Evolutionary conservation across 2,797 vertebrate species (phyloP), one percentile per base, ranked within the genome.

Genomic region (Pogonophryne albipinna): DNA sequence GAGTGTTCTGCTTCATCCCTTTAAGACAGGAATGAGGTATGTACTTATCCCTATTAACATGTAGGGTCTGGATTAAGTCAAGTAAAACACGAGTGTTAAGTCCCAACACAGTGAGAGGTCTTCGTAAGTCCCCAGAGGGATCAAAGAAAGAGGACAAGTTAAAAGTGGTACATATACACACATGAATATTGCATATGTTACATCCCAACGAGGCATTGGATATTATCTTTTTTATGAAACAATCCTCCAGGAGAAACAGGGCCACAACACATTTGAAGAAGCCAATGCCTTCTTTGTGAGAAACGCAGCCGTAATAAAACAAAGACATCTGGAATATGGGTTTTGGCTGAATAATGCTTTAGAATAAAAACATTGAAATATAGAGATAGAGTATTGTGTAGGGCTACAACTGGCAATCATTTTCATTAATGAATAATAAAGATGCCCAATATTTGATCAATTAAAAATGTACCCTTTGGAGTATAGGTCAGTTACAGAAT

Each of bases 81-180:
- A 72, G 56, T 67, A 11, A 77, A 79, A 79, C 79, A 80, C 71
- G 20, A 16, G 17, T 27, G 8, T 57, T 68, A 60, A 74, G 45
- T 76, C 50, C 31, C 50, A 34, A 31, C 79, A 69, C 83, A 85
- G 78, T 70, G 55, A 83, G 82, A 52, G 72, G 79, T 79, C 74
- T 59, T 10, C 17, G 2, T 78, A 72, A 83, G 38, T 69, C 67
- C 60, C 38, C 41, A 61, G 17, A 60, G 64, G 71, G 71, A 83
- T 64, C 34, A 59, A 71, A 45, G 17, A 67, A 46, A 15, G 6
- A 65, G 20, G 45, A 73, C 27, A 74, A 44, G 16, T 80, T 71
- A 20, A 60, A 66, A 52, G 27, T 57, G 27, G 46, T 8, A 71
- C 17, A 55, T 44, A 31, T 58, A 8, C 42, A 63, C 47, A 44